Percentiles rank a stretch among this genome's conserved stretches.
Evolutionary conservation across 37 sponge, comb jelly and placozoan species (phyloP).

Genomic region (Halisarca cf. caerulea): DNA sequence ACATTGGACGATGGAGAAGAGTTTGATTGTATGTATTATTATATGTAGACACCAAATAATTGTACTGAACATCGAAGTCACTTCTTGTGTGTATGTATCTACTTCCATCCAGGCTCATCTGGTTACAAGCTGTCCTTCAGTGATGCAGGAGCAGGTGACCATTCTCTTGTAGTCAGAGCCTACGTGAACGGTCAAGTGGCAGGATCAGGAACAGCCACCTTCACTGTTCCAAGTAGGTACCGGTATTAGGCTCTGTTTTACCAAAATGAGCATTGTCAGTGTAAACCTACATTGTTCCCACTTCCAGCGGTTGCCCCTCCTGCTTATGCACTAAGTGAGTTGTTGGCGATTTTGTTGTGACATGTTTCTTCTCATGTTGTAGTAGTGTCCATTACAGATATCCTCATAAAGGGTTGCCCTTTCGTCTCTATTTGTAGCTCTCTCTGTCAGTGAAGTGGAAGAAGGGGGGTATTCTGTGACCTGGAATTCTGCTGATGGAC

Average conservation of each 20-base stretch:
- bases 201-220: background rate
- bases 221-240: background rate
- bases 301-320: background rate
- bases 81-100: too few relatives aligned
- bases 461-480: background rate
- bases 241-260: background rate
- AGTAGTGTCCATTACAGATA: too few relatives aligned
- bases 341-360: background rate
- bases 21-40: conserved; percentile 9
- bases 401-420: background rate
- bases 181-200: background rate
- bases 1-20: background rate
- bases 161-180: background rate
- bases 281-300: too few relatives aligned
- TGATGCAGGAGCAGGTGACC: background rate
- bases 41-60: too few relatives aligned
- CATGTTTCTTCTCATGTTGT: too few relatives aligned
- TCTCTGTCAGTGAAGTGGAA: background rate
- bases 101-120: background rate
- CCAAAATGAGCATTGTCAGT: too few relatives aligned
- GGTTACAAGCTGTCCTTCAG: background rate
- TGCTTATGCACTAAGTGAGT: background rate
- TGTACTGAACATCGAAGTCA: too few relatives aligned
- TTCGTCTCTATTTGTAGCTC: background rate
- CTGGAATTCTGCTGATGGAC: background rate